Percentiles rank a stretch among this genome's conserved stretches.
phyloP scores from a whole-genome alignment of 64 coral and sea anemone genomes.

The Orbicella faveolata region DNA sequence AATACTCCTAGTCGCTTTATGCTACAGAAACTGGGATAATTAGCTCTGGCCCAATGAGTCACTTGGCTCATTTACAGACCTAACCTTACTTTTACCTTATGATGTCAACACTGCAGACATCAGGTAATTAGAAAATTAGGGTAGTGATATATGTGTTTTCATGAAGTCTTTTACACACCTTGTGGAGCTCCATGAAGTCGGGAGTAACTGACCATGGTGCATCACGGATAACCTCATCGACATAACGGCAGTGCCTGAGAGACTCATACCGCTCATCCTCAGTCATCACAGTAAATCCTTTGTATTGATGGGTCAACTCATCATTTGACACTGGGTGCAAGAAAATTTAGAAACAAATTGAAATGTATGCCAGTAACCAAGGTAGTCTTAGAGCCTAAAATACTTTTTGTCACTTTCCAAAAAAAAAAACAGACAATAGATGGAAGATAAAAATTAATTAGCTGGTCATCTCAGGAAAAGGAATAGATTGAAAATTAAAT shows the following conservation, averaged over 20 bases:
- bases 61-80: too few species aligned
- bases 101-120: too few species aligned
- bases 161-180: slow-evolving; percentile 47
- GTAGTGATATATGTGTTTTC: neutral
- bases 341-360: neutral
- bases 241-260: slow-evolving; percentile 87
- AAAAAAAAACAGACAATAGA: neutral
- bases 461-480: too few species aligned
- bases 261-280: slow-evolving; percentile 92
- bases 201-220: slow-evolving; percentile 76
- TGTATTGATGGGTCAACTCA: slow-evolving; percentile 88
- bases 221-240: slow-evolving; percentile 93
- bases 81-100: too few species aligned
- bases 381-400: too few species aligned
- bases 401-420: too few species aligned
- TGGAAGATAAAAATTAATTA: too few species aligned
- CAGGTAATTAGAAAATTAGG: too few species aligned
- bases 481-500: too few species aligned
- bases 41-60: too few species aligned
- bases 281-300: slow-evolving; percentile 89
- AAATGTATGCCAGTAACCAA: neutral
- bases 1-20: too few species aligned
- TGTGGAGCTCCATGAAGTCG: slow-evolving; percentile 91
- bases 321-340: slow-evolving; percentile 75
- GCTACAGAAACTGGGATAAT: too few species aligned